These are phyloP conservation scores for Dasyprocta punctata DNA, from an alignment of 2,113 vertebrate genomes.

Conservation along the genomic window DNA sequence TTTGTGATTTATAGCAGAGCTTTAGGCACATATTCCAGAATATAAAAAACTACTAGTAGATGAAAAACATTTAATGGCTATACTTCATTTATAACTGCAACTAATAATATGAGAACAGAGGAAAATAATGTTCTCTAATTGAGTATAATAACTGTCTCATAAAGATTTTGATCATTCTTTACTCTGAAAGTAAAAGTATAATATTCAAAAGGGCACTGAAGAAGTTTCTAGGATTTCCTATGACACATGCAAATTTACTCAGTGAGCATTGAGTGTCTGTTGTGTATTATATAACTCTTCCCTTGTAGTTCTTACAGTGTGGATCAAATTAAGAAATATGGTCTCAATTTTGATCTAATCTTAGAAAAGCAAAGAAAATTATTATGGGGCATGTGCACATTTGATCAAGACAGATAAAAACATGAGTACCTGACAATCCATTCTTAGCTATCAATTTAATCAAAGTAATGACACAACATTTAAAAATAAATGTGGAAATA, in stretches of 20 bases:
- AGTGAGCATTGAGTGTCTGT: not conserved
- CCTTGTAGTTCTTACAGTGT: not conserved
- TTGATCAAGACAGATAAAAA: not conserved
- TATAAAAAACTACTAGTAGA: not conserved
- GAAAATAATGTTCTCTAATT: conserved; percentile 3
- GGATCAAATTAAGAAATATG: conserved; percentile 13
- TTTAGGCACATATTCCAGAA: not conserved
- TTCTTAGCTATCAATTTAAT: not conserved
- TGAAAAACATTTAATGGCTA: not conserved
- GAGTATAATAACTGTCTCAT: not conserved
- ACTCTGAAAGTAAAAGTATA: not conserved
- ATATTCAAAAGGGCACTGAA: not conserved
- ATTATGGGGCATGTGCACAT: not conserved
- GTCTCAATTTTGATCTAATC: not conserved
- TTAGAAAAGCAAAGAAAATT: conserved; percentile 15
- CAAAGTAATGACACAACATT: not conserved
- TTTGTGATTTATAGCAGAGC: not conserved
- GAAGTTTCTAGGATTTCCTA: not conserved
- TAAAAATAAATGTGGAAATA: not conserved
- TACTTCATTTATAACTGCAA: conserved; percentile 3
- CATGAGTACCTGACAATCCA: not conserved
- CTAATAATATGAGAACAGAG: not conserved
- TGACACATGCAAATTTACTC: not conserved
- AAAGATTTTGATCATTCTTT: not conserved
- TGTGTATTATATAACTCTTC: not conserved